Conservation (phyloP, 2,113 vertebrate genomes). For the Coptodon rendalli region DNA sequence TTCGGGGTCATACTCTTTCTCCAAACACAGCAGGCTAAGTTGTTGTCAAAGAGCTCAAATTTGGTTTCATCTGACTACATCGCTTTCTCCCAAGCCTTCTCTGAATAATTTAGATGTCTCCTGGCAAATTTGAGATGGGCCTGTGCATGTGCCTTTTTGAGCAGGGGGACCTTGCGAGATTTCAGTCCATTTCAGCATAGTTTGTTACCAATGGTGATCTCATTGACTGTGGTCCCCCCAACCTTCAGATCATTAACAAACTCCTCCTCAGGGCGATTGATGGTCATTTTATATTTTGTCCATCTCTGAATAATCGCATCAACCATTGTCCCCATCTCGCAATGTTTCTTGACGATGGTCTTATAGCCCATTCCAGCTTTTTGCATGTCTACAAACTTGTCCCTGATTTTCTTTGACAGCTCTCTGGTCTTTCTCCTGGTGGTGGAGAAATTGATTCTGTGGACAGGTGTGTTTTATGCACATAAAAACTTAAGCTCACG, state of each 20-base stretch:
- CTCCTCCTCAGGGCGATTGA: background rate
- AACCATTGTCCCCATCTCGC: background rate
- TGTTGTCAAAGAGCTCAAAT: background rate
- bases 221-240: rapidly evolving
- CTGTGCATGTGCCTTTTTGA: background rate
- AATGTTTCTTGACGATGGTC: background rate
- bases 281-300: background rate
- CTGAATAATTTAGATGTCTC: background rate
- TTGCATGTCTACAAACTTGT: background rate
- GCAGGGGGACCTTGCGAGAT: background rate
- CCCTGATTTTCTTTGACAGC: background rate
- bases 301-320: background rate
- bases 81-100: rapidly evolving
- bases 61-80: background rate
- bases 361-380: background rate
- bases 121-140: background rate
- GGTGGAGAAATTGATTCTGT: background rate
- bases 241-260: background rate
- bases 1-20: background rate
- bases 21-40: background rate
- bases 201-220: background rate
- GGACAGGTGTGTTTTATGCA: background rate
- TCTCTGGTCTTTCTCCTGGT: background rate
- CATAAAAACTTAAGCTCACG: rapidly evolving
- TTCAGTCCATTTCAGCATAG: background rate